Evolutionary conservation across 2,888 invertebrate genomes (phyloP).

Genomic region (Copidosoma aretas): DNA sequence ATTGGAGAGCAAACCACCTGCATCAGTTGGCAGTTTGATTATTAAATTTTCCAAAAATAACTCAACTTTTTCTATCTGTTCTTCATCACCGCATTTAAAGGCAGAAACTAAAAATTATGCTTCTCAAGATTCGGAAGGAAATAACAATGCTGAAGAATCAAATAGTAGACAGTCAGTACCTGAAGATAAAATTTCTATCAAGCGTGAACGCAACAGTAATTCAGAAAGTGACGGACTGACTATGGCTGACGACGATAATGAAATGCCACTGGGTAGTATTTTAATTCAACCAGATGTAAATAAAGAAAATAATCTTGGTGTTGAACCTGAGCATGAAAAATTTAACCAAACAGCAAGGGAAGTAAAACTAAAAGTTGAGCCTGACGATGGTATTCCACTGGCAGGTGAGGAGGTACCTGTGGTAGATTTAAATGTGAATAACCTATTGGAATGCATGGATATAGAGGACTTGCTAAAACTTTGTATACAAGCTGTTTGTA

Average conservation of each 20-base stretch:
- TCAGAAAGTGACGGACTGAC: constrained; percentile 55
- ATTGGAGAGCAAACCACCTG: constrained; percentile 44
- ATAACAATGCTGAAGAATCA: constrained; percentile 52
- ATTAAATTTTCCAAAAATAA: constrained; percentile 61
- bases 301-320: constrained; percentile 21
- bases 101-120: constrained; percentile 43
- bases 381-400: constrained; percentile 58
- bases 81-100: constrained; percentile 40
- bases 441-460: constrained; percentile 77
- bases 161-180: constrained; percentile 19
- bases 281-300: constrained; percentile 8
- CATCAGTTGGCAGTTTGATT: constrained; percentile 57
- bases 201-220: constrained; percentile 52
- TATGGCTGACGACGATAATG: constrained; percentile 49
- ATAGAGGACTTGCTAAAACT: constrained; percentile 75
- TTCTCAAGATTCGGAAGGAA: constrained; percentile 52
- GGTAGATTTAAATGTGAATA: constrained; percentile 67
- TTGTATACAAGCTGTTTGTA: constrained; percentile 74
- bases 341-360: constrained; percentile 16
- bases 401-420: constrained; percentile 72
- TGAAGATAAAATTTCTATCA: constrained; percentile 41
- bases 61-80: constrained; percentile 55
- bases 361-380: constrained; percentile 29
- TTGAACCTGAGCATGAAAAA: constrained; percentile 23
- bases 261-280: constrained; percentile 12